These are phyloP conservation scores for Graphium colonna DNA, from an alignment of 2,888 invertebrate genomes.

Conservation along the genomic window DNA sequence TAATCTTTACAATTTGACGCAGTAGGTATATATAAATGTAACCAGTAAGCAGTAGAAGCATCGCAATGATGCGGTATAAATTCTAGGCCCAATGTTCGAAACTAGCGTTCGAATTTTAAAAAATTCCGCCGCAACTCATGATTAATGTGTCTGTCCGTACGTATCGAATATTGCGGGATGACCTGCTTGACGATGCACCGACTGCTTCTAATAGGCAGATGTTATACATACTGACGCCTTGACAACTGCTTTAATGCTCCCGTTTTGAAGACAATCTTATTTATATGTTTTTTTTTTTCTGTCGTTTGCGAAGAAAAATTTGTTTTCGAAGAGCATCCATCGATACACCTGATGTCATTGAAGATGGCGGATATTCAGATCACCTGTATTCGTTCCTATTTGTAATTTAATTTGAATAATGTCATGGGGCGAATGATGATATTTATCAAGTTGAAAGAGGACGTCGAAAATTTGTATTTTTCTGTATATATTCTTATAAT, in stretches of 20 bases:
- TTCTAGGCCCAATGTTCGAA: conserved; percentile 36
- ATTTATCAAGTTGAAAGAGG: background rate
- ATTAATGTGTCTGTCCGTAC: conserved; percentile 55
- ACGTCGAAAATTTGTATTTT: too few relatives aligned
- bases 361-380: conserved; percentile 16
- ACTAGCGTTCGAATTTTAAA: conserved; percentile 38
- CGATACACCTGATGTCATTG: conserved; percentile 17
- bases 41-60: too few relatives aligned
- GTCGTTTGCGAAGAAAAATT: conserved; percentile 7
- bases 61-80: conserved; percentile 22
- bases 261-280: background rate
- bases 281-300: conserved; percentile 15
- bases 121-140: conserved; percentile 47
- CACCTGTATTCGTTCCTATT: conserved; percentile 4
- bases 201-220: conserved; percentile 61
- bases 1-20: too few relatives aligned
- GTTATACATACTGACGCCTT: conserved; percentile 55
- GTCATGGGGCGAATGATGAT: background rate
- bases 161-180: conserved; percentile 54
- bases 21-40: too few relatives aligned
- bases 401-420: conserved; percentile 1
- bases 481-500: too few relatives aligned
- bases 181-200: conserved; percentile 71
- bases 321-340: background rate
- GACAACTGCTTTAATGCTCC: conserved; percentile 43